phyloP scores from a whole-genome alignment of 2,888 invertebrate species.

The Machimus atricapillus region DNA sequence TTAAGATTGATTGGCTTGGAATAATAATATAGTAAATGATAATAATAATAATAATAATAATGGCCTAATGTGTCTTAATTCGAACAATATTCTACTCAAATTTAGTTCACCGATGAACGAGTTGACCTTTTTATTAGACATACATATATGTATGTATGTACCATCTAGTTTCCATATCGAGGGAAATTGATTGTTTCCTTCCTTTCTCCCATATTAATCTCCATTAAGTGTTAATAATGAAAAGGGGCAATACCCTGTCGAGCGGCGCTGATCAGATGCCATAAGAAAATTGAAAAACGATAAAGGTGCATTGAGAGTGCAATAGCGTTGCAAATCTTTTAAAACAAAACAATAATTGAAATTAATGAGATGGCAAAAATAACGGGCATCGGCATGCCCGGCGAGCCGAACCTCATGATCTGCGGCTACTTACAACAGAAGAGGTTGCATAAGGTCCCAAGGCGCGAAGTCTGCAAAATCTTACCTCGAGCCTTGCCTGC shows the following conservation, averaged over 20 bases:
- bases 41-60: no score
- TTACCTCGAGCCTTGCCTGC: not conserved
- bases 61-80: not conserved
- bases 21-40: no score
- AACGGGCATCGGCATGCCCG: not conserved
- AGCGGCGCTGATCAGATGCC: not conserved
- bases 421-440: not conserved
- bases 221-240: not conserved
- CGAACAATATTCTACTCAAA: not conserved
- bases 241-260: not conserved
- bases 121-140: not conserved
- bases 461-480: not conserved
- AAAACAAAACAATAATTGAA: not conserved
- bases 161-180: not conserved
- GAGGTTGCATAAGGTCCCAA: conserved; percentile 20
- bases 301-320: conserved; percentile 6
- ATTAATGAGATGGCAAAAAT: conserved; percentile 14
- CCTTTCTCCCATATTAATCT: not conserved
- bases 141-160: no score
- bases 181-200: not conserved
- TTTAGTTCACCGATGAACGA: not conserved
- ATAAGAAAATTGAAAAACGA: not conserved
- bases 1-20: no score
- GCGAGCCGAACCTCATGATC: not conserved
- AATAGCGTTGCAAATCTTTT: not conserved